A percentile compares a stretch with the other conserved stretches of the same genome.
Evolutionary conservation across 2,113 vertebrate species (phyloP).

Genomic region (Phalacrocorax brasilianus): DNA sequence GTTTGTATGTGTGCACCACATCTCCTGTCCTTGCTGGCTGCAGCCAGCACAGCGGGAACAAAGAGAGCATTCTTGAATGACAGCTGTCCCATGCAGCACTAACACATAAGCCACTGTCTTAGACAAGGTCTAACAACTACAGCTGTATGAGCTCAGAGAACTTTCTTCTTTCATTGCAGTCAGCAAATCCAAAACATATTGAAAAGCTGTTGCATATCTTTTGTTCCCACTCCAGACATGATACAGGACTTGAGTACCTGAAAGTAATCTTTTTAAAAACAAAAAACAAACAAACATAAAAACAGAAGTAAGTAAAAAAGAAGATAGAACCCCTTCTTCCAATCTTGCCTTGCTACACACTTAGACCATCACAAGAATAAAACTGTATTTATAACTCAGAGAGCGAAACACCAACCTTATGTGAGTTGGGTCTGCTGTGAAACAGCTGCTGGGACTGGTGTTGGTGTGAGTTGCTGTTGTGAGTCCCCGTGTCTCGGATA

Average conservation of each 20-base stretch:
- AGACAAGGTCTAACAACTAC: background rate
- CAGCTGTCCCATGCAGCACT: background rate
- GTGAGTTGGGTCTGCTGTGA: constrained; percentile 74
- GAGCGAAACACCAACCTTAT: constrained; percentile 78
- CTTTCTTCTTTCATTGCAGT: background rate
- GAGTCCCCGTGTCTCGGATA: constrained; percentile 83
- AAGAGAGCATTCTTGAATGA: background rate
- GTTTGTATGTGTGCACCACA: background rate
- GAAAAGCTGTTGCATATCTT: background rate
- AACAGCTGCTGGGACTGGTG: constrained; percentile 73
- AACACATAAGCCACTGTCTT: background rate
- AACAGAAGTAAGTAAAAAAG: background rate
- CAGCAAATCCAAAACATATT: background rate
- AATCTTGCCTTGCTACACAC: background rate
- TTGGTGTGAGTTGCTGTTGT: constrained; percentile 84
- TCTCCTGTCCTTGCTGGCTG: background rate
- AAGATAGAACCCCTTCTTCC: background rate
- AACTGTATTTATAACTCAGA: background rate
- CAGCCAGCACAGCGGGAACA: background rate
- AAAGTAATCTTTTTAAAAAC: background rate
- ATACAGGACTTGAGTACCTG: background rate
- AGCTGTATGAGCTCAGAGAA: background rate
- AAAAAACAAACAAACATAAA: background rate
- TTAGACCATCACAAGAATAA: background rate
- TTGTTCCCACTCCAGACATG: background rate